Base-by-base conservation (phyloP, 2,797 vertebrate genomes). In the Caiman crocodilus region DNA sequence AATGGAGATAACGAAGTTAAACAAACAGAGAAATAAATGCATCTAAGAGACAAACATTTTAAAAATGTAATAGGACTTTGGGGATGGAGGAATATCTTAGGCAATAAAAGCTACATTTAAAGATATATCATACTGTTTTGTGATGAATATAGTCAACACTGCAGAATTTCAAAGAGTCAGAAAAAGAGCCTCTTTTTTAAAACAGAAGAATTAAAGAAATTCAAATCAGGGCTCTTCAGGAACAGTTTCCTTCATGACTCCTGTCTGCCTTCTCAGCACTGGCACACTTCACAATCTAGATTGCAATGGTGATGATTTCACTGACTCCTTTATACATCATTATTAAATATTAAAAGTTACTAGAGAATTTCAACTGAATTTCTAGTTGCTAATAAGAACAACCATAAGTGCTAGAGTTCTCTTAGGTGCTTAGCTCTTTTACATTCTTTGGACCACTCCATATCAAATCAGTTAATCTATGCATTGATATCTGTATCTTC, bases 1-100 rank as follows among this genome's bases (percentile, higher is more conserved):
- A 95, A 96, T 96, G 96, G 95, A 98, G 97, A 97, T 96, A 96
- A 96, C 92, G 89, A 93, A 94, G 93, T 94, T 96, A 95, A 96
- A 94, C 85, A 95, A 97, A 89, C 84, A 92, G 2, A 30, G 92
- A 81, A 97, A 95, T 96, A 97, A 98, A 93, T 94, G 91, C 87
- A 93, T 88, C 96, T 94, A 92, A 87, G 85, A 92, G 75, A 90
- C 87, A 92, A 92, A 75, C n/a, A 91, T 84, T 78, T 94, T 92
- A 90, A 94, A 95, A 90, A 74, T 28, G 90, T 94, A 94, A 88
- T 42, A 88, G 42, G 5, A 85, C 88, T 74, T 92, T 76, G 55
- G 76, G 59, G 74, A 90, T 73, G 77, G 28, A 87, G 56, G 4
- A 1, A 1, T 88, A 90, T 87, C 88, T 83, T 79, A 63, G 67